These are phyloP conservation scores for Hybognathus amarus DNA, from an alignment of 2,797 vertebrate species.

Conservation along the genomic window DNA sequence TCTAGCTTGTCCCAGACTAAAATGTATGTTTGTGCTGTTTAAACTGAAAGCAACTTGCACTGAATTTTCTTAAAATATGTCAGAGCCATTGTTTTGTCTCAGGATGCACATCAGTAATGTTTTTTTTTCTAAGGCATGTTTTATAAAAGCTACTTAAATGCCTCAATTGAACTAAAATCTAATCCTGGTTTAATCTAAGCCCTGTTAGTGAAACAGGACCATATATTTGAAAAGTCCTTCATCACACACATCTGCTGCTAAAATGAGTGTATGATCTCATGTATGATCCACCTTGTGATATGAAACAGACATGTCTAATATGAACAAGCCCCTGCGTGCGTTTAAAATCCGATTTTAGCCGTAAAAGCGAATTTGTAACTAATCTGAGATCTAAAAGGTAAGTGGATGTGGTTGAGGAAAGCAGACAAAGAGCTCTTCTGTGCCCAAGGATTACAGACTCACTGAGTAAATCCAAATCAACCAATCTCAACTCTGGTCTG, in stretches of 20 bases:
- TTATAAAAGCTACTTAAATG: too few relatives aligned
- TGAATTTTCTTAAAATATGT: too few relatives aligned
- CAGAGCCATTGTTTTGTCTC: too few relatives aligned
- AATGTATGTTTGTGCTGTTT: too few relatives aligned
- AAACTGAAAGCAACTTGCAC: too few relatives aligned
- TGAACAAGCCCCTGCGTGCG: constrained; percentile 11
- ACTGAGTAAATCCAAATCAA: constrained; percentile 55
- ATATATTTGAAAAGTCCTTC: too few relatives aligned
- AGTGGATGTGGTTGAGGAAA: constrained; percentile 6
- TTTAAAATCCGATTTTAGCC: constrained; percentile 35
- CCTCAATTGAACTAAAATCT: too few relatives aligned
- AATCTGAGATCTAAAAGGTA: constrained; percentile 38
- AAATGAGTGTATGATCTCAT: constrained; percentile 31
- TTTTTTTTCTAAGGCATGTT: too few relatives aligned
- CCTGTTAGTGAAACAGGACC: too few relatives aligned
- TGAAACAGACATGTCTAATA: constrained; percentile 26
- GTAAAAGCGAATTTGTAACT: constrained; percentile 35
- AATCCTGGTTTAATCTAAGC: too few relatives aligned
- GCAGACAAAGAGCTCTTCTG: constrained; percentile 49
- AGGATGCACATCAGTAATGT: too few relatives aligned
- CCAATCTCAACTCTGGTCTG: constrained; percentile 40
- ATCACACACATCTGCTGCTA: not conserved
- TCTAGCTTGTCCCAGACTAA: too few relatives aligned
- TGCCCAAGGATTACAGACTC: constrained; percentile 50
- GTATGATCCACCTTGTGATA: constrained; percentile 28